Evolutionary conservation across 2,888 invertebrate genomes (phyloP).

Genomic region (Esperia sulphurella): DNA sequence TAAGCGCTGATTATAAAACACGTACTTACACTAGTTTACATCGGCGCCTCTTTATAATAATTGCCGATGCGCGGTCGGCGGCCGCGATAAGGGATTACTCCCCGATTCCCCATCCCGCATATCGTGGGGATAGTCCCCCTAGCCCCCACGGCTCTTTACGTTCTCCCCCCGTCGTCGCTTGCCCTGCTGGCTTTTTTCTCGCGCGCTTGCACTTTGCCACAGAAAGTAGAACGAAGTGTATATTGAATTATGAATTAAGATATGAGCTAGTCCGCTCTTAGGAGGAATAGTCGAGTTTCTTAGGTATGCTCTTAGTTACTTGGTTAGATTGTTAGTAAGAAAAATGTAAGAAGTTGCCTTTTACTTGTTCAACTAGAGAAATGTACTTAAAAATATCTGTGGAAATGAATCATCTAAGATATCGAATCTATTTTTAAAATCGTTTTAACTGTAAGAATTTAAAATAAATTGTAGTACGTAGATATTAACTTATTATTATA

Average conservation of each 20-base stretch:
- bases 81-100: conserved; percentile 65
- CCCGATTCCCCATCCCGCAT: conserved; percentile 28
- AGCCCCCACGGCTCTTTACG: conserved; percentile 11
- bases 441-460: too few relatives aligned
- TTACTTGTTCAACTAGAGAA: too few relatives aligned
- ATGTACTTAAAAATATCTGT: too few relatives aligned
- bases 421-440: too few relatives aligned
- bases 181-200: conserved; percentile 61
- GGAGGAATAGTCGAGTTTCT: conserved; percentile 8
- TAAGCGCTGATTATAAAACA: conserved; percentile 7
- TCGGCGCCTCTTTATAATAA: conserved; percentile 57
- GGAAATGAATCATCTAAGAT: too few relatives aligned
- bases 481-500: too few relatives aligned
- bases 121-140: conserved; percentile 8
- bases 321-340: too few relatives aligned
- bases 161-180: conserved; percentile 25
- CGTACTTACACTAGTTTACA: conserved; percentile 42
- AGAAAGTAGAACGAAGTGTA: conserved; percentile 44
- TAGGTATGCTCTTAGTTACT: background rate
- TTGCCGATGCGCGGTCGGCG: conserved; percentile 66
- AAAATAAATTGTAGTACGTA: too few relatives aligned
- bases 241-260: conserved; percentile 73
- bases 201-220: conserved; percentile 63
- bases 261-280: conserved; percentile 35
- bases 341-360: too few relatives aligned